Evolutionary conservation across 2,797 vertebrate species (phyloP).

Genomic region (Synanceia verrucosa): DNA sequence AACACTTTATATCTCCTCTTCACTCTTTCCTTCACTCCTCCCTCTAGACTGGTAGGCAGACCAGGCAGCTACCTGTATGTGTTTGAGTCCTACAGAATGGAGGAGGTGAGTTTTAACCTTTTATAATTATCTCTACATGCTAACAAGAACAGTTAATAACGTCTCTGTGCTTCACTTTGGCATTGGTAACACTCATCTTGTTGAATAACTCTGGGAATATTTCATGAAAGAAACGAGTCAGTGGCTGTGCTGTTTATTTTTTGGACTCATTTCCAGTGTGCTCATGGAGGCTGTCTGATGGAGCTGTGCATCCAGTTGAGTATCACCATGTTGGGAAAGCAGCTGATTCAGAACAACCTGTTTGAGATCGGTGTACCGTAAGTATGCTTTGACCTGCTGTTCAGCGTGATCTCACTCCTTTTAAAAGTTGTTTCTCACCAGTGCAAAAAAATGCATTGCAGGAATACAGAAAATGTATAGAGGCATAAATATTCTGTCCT

Average conservation of each 20-base stretch:
- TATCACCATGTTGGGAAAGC: conserved; percentile 98
- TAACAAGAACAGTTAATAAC: neutral
- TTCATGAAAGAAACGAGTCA: too few relatives aligned
- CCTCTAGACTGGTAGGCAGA: conserved; percentile 89
- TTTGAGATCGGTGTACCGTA: conserved; percentile 98
- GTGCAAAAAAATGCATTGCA: neutral
- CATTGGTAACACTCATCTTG: neutral
- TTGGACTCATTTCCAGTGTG: conserved; percentile 83
- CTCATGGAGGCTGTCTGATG: conserved; percentile 96
- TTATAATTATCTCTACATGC: neutral
- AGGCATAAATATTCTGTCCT: neutral
- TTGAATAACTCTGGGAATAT: neutral
- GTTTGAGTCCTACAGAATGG: conserved; percentile 96
- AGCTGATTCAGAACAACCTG: conserved; percentile 98
- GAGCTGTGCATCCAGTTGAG: conserved; percentile 98
- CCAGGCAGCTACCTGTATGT: conserved; percentile 96
- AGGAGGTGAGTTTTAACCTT: conserved; percentile 87
- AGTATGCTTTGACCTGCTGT: conserved; percentile 76
- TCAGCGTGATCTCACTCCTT: neutral
- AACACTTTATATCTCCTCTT: neutral
- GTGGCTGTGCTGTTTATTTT: too few relatives aligned
- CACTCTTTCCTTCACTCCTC: neutral
- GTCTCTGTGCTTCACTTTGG: neutral
- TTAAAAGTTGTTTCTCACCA: neutral
- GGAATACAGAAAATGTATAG: neutral